phyloP scores from a whole-genome alignment of 1,140 invertebrate species.

The Drosophila pectinifera region DNA sequence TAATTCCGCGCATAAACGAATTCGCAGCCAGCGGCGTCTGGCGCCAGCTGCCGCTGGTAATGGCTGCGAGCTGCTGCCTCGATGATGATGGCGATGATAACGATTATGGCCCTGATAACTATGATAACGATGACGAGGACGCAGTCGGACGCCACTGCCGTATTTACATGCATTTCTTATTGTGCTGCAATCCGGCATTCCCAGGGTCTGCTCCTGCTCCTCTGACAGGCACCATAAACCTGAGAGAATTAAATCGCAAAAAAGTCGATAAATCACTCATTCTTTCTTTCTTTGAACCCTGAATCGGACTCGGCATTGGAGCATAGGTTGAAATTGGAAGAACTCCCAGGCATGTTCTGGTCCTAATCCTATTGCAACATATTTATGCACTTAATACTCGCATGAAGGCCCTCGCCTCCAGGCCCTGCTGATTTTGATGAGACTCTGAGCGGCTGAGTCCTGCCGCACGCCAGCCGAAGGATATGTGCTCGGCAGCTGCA shows the following conservation, averaged over 20 bases:
- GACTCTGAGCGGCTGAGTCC: background rate
- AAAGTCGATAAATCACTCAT: constrained; percentile 11
- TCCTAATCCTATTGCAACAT: constrained; percentile 10
- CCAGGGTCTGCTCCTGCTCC: background rate
- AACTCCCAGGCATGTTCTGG: background rate
- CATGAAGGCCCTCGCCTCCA: constrained; percentile 39
- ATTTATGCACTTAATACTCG: constrained; percentile 37
- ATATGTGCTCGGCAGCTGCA: constrained; percentile 48
- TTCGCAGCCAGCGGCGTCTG: constrained; percentile 48
- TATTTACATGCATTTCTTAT: constrained; percentile 26
- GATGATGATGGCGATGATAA: constrained; percentile 26
- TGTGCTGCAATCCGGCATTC: constrained; percentile 4
- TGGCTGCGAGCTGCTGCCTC: constrained; percentile 49
- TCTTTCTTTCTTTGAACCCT: background rate
- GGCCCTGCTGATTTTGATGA: constrained; percentile 38
- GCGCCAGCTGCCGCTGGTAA: constrained; percentile 34
- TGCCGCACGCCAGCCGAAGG: constrained; percentile 1
- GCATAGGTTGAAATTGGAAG: background rate
- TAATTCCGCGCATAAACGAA: constrained; percentile 59
- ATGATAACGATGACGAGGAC: constrained; percentile 19
- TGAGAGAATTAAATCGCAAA: constrained; percentile 3
- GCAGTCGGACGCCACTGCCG: constrained; percentile 18
- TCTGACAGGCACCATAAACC: background rate
- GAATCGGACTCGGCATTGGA: background rate
- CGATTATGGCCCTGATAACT: constrained; percentile 16